A percentile compares a stretch with the other conserved stretches of the same genome.
Evolutionary conservation across 2,888 invertebrate genomes (phyloP).

Genomic region (Ametastegia equiseti): DNA sequence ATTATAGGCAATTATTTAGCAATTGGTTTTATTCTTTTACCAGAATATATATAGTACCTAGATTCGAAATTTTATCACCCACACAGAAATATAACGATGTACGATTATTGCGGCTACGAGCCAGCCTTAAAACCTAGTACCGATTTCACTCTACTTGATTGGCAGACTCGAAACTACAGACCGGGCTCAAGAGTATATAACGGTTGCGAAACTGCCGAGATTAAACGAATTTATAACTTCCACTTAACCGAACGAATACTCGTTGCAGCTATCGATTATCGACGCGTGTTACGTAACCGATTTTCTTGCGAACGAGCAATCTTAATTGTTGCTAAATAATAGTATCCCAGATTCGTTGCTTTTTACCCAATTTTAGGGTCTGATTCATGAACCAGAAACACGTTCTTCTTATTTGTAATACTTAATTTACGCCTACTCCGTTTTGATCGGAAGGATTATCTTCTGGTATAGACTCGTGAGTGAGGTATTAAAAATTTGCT

Average conservation of each 20-base stretch:
- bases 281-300: not conserved
- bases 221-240: constrained; percentile 3
- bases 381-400: too few species aligned
- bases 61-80: not conserved
- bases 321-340: too few species aligned
- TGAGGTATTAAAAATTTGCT: not conserved
- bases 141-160: constrained; percentile 28
- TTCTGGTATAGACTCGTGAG: not conserved
- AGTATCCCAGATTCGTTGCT: too few species aligned
- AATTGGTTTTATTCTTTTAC: too few species aligned
- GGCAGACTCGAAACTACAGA: not conserved
- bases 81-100: not conserved
- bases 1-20: not conserved
- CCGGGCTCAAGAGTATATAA: not conserved
- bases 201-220: not conserved
- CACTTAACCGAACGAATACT: not conserved
- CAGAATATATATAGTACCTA: too few species aligned
- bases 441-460: not conserved
- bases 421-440: too few species aligned
- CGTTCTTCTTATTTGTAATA: too few species aligned
- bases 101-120: not conserved
- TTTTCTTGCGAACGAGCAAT: not conserved
- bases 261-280: too few species aligned
- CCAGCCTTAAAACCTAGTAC: not conserved
- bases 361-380: too few species aligned